Evolutionary conservation across 2,113 vertebrate genomes (phyloP), one percentile per base, ranked within the genome.

Genomic region (Neofelis nebulosa): DNA sequence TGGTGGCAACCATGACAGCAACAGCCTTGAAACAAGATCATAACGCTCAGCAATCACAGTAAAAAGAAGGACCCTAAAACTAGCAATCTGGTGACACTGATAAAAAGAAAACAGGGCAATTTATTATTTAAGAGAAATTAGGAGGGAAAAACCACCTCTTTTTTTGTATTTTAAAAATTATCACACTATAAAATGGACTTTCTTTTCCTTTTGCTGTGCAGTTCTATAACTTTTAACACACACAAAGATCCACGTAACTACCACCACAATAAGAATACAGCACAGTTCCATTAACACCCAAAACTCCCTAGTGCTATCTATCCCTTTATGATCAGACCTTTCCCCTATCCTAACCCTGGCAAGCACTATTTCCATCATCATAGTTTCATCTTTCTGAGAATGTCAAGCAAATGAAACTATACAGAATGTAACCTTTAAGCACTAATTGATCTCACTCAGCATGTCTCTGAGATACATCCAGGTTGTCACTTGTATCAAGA

Each of bases 1-100:
- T 97, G 80, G 99, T 99, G 97, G 99, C 99, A 0, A 98, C 99
- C 99, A 99, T 98, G 94, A 99, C 99, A 12, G 99, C 98, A 91
- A 99, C 98, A 83, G 98, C 98, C 99, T 99, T 41, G 41, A 97
- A 98, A 95, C 3, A 69, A 89, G 95, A 96, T 3, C 33, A 33
- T 19, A 66, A 87, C 79, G 89, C 31, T 95, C 8, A 57, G 52
- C 15, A 85, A 61, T 45, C 52, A 84, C 52, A 65, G 12, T 1
- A n/a, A 57, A 48, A 48, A 76, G 12, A n/a, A 29, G 9, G 36
- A 63, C 31, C 48, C 16, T 4, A 9, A 19, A 55, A 3, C 6
- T 2, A 1, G 33, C 4, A n/a, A 14, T 45, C 38, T 88, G 16
- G 45, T 2, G 31, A 71, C 45, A 73, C 12, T 33, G 25, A 84